These are phyloP conservation scores for Odontamblyopus rebecca DNA, from an alignment of 2,797 vertebrate species.

Conservation along the genomic window DNA sequence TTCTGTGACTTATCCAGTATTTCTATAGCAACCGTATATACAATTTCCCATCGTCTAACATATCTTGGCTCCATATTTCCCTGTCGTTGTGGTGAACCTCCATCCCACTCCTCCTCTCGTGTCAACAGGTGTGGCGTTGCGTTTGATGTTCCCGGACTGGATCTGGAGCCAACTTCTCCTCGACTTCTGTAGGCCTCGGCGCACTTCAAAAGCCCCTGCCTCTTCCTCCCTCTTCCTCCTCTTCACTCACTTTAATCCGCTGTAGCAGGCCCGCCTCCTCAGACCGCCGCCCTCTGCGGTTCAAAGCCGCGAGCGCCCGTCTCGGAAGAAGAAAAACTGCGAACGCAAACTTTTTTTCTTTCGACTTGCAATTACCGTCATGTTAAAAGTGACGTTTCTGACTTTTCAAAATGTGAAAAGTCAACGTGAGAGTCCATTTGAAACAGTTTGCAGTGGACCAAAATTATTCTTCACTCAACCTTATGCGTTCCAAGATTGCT, in stretches of 20 bases:
- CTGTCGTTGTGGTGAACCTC: background rate
- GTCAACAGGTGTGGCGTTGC: slow-evolving; percentile 13
- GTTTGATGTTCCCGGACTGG: slow-evolving; percentile 92
- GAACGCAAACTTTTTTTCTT: slow-evolving; percentile 91
- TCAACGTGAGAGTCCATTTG: no score
- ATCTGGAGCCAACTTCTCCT: slow-evolving; percentile 76
- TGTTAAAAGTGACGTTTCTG: no score
- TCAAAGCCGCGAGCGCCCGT: slow-evolving; percentile 72
- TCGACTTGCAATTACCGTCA: slow-evolving; percentile 70
- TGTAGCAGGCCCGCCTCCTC: slow-evolving; percentile 76
- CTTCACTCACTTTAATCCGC: slow-evolving; percentile 85
- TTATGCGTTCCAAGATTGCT: no score
- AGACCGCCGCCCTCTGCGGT: background rate
- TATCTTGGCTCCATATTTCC: background rate
- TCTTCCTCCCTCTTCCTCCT: slow-evolving; percentile 38
- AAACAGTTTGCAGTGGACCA: no score
- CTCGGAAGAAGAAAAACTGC: slow-evolving; percentile 56
- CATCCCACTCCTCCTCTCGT: background rate
- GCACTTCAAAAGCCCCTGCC: slow-evolving; percentile 90
- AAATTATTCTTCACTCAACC: no score
- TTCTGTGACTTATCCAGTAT: no score
- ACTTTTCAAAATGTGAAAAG: no score
- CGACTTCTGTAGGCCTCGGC: slow-evolving; percentile 84
- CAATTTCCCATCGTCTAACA: no score
- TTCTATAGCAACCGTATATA: no score